phyloP scores from a whole-genome alignment of 2,888 invertebrate species.

The Ganaspis brasiliensis region DNA sequence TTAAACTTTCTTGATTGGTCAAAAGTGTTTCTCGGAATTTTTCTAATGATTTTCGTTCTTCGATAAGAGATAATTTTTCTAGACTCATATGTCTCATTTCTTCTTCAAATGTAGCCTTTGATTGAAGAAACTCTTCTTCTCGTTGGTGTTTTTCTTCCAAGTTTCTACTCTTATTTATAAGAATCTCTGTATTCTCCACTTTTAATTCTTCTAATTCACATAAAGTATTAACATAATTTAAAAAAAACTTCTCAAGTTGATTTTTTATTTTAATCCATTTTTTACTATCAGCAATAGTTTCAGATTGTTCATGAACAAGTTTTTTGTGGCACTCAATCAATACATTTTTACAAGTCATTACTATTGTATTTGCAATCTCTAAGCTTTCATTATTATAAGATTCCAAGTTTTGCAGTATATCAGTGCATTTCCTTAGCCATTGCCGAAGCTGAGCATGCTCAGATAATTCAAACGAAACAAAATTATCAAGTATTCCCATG shows the following conservation, averaged over 20 bases:
- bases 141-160: slow-evolving; percentile 52
- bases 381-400: slow-evolving; percentile 32
- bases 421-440: slow-evolving; percentile 64
- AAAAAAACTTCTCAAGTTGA: slow-evolving; percentile 70
- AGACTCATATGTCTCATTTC: slow-evolving; percentile 39
- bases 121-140: slow-evolving; percentile 49
- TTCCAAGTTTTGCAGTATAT: slow-evolving; percentile 62
- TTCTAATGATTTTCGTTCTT: slow-evolving; percentile 58
- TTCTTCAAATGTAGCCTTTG: slow-evolving; percentile 55
- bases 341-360: slow-evolving; percentile 54
- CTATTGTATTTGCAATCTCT: slow-evolving; percentile 11
- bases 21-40: slow-evolving; percentile 57
- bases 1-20: slow-evolving; percentile 51
- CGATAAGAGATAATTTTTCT: slow-evolving; percentile 47
- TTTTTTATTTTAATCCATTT: slow-evolving; percentile 67
- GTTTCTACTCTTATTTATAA: slow-evolving; percentile 47
- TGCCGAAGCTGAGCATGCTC: slow-evolving; percentile 67
- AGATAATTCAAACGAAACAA: slow-evolving; percentile 65
- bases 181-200: slow-evolving; percentile 66
- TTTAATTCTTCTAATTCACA: slow-evolving; percentile 68
- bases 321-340: slow-evolving; percentile 59
- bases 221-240: slow-evolving; percentile 67
- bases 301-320: slow-evolving; percentile 64
- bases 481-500: slow-evolving; percentile 62
- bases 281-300: slow-evolving; percentile 66